Evolutionary conservation across 2,113 vertebrate genomes (phyloP).

Genomic region (Oreotrochilus melanogaster): DNA sequence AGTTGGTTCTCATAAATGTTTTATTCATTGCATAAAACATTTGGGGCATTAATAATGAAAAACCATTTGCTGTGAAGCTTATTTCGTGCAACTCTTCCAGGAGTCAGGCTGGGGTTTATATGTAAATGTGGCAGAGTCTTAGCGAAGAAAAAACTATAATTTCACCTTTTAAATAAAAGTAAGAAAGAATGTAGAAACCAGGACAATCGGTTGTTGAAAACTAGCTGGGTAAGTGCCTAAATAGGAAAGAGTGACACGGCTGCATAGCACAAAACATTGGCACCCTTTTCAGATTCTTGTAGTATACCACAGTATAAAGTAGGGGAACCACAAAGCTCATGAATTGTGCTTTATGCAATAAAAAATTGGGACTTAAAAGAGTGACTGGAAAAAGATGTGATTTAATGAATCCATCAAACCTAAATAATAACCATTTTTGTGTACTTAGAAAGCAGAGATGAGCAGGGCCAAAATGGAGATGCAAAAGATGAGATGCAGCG

Average conservation of each 20-base stretch:
- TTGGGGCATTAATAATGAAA: neutral
- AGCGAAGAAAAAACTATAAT: neutral
- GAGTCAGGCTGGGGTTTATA: neutral
- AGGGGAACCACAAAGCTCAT: neutral
- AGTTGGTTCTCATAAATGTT: neutral
- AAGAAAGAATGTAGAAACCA: neutral
- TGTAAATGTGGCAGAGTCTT: neutral
- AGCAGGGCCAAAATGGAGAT: neutral
- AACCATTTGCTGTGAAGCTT: neutral
- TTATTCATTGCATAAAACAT: neutral
- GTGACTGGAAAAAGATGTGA: neutral
- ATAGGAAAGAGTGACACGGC: neutral
- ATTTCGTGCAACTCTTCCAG: neutral
- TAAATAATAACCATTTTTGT: constrained; percentile 28
- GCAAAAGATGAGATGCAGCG: neutral
- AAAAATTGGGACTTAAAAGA: neutral
- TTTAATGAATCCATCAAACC: constrained; percentile 24
- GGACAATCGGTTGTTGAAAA: neutral
- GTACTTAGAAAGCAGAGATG: constrained; percentile 4
- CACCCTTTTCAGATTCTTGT: neutral
- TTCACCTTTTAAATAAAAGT: neutral
- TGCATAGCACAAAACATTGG: fast-evolving
- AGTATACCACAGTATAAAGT: fast-evolving
- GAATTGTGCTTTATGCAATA: neutral
- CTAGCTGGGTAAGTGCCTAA: neutral